Conservation (phyloP, 2,113 vertebrate species). For the Podarcis raffonei region DNA sequence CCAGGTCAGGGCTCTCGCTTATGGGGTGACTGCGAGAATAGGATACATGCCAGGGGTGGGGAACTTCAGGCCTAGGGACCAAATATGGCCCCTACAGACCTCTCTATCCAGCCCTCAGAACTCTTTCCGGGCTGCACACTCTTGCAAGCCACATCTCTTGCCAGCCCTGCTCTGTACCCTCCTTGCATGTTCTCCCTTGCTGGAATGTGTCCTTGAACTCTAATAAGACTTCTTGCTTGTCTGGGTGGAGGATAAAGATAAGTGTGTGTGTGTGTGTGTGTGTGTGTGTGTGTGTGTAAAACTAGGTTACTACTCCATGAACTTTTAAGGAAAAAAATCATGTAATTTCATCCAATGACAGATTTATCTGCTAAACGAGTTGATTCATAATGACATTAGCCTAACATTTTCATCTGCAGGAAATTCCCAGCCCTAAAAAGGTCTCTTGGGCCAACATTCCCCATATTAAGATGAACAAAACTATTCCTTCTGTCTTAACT, state of each 20-base stretch:
- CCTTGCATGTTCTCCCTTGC: too few relatives aligned
- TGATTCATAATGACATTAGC: conserved; percentile 28
- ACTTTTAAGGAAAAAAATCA: neutral
- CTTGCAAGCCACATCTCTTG: too few relatives aligned
- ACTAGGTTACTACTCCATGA: conserved; percentile 5
- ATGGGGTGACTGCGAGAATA: neutral
- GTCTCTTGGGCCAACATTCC: conserved; percentile 6
- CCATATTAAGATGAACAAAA: neutral
- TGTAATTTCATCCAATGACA: neutral
- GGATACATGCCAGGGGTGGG: too few relatives aligned
- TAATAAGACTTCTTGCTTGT: too few relatives aligned
- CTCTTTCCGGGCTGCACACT: too few relatives aligned
- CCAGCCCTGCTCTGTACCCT: too few relatives aligned
- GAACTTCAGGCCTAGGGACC: too few relatives aligned
- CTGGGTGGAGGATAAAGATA: too few relatives aligned
- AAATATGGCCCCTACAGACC: too few relatives aligned
- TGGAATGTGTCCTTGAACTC: too few relatives aligned
- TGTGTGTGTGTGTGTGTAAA: neutral
- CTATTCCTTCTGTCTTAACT: conserved; percentile 25
- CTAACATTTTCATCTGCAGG: conserved; percentile 28
- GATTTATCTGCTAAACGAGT: neutral
- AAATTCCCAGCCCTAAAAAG: conserved; percentile 29
- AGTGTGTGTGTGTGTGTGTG: too few relatives aligned
- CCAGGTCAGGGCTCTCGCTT: neutral
- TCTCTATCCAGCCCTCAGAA: too few relatives aligned